A percentile compares a stretch with the other conserved stretches of the same genome.
These are phyloP conservation scores for Myrmecophaga tridactyla DNA, from an alignment of 2,113 vertebrate genomes.

Conservation along the genomic window DNA sequence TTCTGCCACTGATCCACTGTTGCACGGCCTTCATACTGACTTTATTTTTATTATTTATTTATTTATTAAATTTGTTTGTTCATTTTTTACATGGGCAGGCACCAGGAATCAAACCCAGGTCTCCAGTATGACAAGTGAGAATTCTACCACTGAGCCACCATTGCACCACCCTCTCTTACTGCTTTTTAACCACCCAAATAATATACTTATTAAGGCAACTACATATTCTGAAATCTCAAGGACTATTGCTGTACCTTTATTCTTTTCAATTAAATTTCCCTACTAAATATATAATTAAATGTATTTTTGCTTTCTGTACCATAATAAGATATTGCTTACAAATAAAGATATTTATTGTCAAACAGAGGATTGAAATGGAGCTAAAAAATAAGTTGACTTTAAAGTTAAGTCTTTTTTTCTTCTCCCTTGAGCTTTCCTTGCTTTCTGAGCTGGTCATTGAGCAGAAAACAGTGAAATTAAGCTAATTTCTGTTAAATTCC, in stretches of 20 bases:
- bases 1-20: too few relatives aligned
- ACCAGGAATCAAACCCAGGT: too few relatives aligned
- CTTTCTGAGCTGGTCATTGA: background rate
- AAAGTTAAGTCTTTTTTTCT: background rate
- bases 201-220: background rate
- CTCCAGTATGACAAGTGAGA: too few relatives aligned
- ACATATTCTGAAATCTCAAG: background rate
- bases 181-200: background rate
- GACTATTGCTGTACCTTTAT: background rate
- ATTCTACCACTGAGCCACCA: too few relatives aligned
- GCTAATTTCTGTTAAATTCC: background rate
- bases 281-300: background rate
- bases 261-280: background rate
- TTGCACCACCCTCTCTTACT: too few relatives aligned
- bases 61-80: too few relatives aligned
- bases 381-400: background rate
- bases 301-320: background rate
- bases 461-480: background rate
- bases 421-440: background rate
- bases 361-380: background rate
- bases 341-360: background rate
- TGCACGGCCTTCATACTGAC: too few relatives aligned
- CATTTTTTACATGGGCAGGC: too few relatives aligned
- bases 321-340: background rate
- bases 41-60: too few relatives aligned